A percentile compares a stretch with the other conserved stretches of the same genome.
phyloP scores from a whole-genome alignment of 2,797 vertebrate species.

The Muraenolepis orangiensis region DNA sequence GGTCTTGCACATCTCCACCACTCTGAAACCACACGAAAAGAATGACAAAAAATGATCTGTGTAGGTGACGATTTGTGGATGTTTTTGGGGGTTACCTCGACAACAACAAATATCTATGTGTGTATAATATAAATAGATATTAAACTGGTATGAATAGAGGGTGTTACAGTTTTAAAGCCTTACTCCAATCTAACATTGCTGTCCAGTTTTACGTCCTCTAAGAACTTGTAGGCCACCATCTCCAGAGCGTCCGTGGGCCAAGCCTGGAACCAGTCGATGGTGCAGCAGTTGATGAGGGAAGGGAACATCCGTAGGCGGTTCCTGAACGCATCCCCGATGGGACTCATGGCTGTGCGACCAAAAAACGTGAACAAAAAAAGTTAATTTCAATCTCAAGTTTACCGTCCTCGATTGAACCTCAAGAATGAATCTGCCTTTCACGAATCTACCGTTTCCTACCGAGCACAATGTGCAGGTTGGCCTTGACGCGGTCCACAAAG shows the following conservation, averaged over 20 bases:
- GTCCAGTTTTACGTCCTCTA: slow-evolving; percentile 88
- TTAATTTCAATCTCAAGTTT: slow-evolving; percentile 6
- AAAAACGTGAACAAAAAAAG: slow-evolving; percentile 19
- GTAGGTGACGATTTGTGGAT: no score
- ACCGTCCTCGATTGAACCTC: neutral
- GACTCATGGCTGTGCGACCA: slow-evolving; percentile 91
- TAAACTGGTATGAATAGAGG: neutral
- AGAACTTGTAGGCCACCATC: slow-evolving; percentile 91
- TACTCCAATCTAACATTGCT: slow-evolving; percentile 77
- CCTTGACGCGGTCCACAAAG: slow-evolving; percentile 87
- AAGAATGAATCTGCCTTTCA: neutral
- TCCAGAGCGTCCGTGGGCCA: slow-evolving; percentile 94
- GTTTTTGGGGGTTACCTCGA: no score
- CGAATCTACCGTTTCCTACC: slow-evolving; percentile 66
- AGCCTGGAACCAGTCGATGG: slow-evolving; percentile 93
- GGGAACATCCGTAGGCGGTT: slow-evolving; percentile 94
- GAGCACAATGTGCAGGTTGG: slow-evolving; percentile 90
- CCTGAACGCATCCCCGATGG: slow-evolving; percentile 88
- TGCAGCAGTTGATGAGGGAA: slow-evolving; percentile 94
- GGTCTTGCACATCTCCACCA: slow-evolving; percentile 89
- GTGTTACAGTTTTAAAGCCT: slow-evolving; percentile 34
- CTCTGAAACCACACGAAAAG: slow-evolving; percentile 65
- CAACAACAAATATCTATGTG: no score
- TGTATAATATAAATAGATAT: no score
- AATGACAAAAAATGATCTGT: neutral